These are phyloP conservation scores for Paramisgurnus dabryanus DNA, from an alignment of 2,113 vertebrate genomes.

Conservation along the genomic window DNA sequence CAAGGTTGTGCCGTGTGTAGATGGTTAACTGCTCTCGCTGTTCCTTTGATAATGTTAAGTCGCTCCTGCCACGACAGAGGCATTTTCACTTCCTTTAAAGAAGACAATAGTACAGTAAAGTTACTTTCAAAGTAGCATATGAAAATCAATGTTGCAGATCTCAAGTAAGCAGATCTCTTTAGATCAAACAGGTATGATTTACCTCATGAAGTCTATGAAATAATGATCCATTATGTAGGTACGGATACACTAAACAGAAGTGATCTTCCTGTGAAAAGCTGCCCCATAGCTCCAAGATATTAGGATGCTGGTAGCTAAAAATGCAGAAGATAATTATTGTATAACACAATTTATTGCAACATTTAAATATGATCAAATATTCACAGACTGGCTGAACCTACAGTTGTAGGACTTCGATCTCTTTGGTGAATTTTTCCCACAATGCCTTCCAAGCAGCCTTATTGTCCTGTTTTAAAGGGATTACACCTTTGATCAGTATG, in stretches of 20 bases:
- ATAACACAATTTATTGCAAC: background rate
- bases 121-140: constrained; percentile 39
- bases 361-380: background rate
- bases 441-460: constrained; percentile 64
- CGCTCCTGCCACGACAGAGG: constrained; percentile 68
- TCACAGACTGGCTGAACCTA: constrained; percentile 55
- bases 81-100: constrained; percentile 36
- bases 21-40: constrained; percentile 64
- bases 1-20: constrained; percentile 65
- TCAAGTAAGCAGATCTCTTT: background rate
- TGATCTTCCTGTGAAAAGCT: constrained; percentile 68
- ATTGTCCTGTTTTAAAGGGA: constrained; percentile 50
- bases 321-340: background rate
- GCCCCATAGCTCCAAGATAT: constrained; percentile 68
- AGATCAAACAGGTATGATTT: constrained; percentile 7
- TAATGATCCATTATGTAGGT: constrained; percentile 74
- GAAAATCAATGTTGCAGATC: background rate
- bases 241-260: constrained; percentile 75
- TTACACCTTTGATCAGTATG: background rate
- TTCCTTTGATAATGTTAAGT: constrained; percentile 66
- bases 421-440: constrained; percentile 76
- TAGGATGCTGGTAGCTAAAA: constrained; percentile 69
- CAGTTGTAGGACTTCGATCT: constrained; percentile 76
- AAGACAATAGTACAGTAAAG: constrained; percentile 1
- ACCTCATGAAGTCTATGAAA: constrained; percentile 72